phyloP scores from a whole-genome alignment of 2,113 vertebrate genomes.

The Corythaixoides concolor region DNA sequence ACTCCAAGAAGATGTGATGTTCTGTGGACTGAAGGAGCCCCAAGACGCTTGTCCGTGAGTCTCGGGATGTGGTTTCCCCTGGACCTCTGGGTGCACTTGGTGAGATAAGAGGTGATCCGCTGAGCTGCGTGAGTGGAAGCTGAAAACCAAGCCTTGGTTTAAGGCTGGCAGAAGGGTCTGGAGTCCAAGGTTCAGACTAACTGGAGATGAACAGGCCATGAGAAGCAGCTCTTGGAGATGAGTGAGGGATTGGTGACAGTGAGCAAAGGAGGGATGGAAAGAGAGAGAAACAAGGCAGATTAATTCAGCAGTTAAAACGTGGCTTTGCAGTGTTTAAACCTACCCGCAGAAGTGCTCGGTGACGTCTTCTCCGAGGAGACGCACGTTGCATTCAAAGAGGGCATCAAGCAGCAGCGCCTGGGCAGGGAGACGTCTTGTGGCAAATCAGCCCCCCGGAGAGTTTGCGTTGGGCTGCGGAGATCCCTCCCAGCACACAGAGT shows the following conservation, averaged over 20 bases:
- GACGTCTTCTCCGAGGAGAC: fast-evolving
- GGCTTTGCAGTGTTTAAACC: not conserved
- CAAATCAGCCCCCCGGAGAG: fast-evolving
- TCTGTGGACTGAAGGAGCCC: not conserved
- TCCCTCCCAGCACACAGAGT: not conserved
- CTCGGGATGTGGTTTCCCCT: not conserved
- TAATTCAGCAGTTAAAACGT: not conserved
- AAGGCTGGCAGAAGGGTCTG: not conserved
- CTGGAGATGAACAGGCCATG: fast-evolving
- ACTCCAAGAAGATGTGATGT: not conserved
- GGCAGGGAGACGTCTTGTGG: not conserved
- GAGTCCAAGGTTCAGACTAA: not conserved
- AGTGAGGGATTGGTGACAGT: fast-evolving
- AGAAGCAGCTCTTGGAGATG: not conserved
- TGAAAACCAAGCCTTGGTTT: not conserved
- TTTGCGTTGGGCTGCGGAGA: not conserved
- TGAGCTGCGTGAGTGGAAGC: not conserved
- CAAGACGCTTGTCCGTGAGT: not conserved
- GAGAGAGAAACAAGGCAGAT: not conserved
- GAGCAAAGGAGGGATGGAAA: not conserved
- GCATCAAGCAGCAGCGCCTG: fast-evolving
- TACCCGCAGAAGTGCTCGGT: fast-evolving
- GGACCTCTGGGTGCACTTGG: fast-evolving
- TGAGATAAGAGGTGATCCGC: not conserved
- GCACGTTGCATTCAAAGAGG: fast-evolving